Evolutionary conservation across 2,113 vertebrate genomes (phyloP).

Genomic region (Mohoua ochrocephala): DNA sequence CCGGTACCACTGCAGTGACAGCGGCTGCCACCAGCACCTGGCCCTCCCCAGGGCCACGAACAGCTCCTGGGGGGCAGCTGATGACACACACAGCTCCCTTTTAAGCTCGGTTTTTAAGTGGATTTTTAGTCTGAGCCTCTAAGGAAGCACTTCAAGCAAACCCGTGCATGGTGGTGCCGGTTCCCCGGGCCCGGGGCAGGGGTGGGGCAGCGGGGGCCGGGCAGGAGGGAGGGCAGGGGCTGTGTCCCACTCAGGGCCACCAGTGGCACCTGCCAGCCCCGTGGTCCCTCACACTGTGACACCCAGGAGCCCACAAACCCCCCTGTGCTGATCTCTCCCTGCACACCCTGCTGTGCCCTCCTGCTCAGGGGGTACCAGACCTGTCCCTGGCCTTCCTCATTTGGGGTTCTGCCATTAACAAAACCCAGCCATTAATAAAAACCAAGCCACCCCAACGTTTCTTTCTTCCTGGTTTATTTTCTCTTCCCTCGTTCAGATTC

Average conservation of each 20-base stretch:
- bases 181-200: rapidly evolving
- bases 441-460: not conserved
- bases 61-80: not conserved
- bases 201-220: rapidly evolving
- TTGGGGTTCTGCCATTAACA: not conserved
- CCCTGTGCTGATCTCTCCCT: not conserved
- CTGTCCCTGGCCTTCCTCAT: not conserved
- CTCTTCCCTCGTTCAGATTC: not conserved
- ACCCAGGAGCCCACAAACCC: not conserved
- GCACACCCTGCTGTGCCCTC: too few relatives aligned
- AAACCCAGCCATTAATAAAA: not conserved
- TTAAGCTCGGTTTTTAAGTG: not conserved
- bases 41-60: rapidly evolving
- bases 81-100: not conserved
- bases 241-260: rapidly evolving
- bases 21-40: rapidly evolving
- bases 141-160: not conserved
- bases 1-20: rapidly evolving
- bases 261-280: rapidly evolving
- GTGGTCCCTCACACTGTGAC: rapidly evolving
- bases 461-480: not conserved
- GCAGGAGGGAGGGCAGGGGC: not conserved
- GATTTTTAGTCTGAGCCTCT: not conserved
- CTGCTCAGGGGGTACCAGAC: not conserved
- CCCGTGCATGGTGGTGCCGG: rapidly evolving